These are phyloP conservation scores for Hypsibius dujardini DNA, from an alignment of 1,140 invertebrate genomes.

Conservation along the genomic window DNA sequence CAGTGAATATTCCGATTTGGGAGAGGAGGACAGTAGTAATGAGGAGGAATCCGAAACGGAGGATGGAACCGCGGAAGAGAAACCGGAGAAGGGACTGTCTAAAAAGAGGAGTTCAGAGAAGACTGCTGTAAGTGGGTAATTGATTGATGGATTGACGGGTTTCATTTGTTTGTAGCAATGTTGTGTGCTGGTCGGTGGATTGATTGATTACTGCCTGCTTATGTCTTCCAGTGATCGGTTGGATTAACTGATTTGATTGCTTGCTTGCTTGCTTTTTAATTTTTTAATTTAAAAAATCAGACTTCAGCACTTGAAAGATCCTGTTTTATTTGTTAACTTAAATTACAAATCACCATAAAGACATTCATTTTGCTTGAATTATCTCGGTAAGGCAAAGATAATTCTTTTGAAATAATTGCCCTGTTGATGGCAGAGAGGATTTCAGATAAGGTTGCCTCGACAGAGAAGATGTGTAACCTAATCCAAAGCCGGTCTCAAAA, in stretches of 20 bases:
- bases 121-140: not conserved
- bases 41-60: constrained; percentile 4
- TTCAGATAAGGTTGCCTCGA: not conserved
- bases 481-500: not conserved
- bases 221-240: not conserved
- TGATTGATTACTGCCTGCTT: not conserved
- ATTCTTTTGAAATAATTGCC: too few species aligned
- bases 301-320: too few species aligned
- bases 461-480: not conserved
- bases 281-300: too few species aligned
- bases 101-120: not conserved
- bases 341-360: too few species aligned
- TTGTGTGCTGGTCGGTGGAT: constrained; percentile 14
- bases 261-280: too few species aligned
- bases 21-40: constrained; percentile 16
- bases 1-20: not conserved
- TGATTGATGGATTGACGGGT: constrained; percentile 4
- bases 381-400: too few species aligned
- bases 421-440: too few species aligned
- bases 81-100: constrained; percentile 16
- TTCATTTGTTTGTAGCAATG: constrained; percentile 13
- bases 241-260: too few species aligned
- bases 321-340: too few species aligned
- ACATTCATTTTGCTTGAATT: too few species aligned
- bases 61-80: constrained; percentile 10